A percentile compares a stretch with the other conserved stretches of the same genome.
These are phyloP conservation scores for Nannoperca australis DNA, from an alignment of 2,797 vertebrate genomes.

Conservation along the genomic window DNA sequence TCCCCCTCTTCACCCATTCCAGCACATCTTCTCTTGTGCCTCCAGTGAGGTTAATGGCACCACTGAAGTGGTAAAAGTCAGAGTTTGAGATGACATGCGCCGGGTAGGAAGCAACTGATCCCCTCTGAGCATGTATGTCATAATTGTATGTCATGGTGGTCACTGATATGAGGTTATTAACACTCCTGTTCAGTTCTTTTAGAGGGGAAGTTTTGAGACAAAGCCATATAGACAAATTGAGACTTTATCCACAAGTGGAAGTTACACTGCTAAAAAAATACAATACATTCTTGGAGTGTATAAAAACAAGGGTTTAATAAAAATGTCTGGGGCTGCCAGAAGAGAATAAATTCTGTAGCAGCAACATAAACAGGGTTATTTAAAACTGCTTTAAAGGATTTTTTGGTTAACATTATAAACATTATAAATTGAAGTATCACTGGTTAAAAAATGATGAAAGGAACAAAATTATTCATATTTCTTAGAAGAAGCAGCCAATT, in stretches of 20 bases:
- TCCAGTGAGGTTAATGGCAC: conserved; percentile 55
- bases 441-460: background rate
- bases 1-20: conserved; percentile 51
- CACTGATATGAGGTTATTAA: conserved; percentile 27
- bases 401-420: background rate
- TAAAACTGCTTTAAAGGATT: background rate
- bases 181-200: conserved; percentile 11
- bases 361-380: background rate
- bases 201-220: conserved; percentile 12
- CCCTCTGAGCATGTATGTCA: conserved; percentile 31
- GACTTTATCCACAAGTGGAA: background rate
- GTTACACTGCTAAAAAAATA: conserved; percentile 1
- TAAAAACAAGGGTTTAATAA: conserved; percentile 10
- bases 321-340: background rate
- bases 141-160: conserved; percentile 29
- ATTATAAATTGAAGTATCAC: conserved; percentile 25
- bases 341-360: background rate
- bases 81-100: conserved; percentile 22
- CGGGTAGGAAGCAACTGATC: conserved; percentile 14
- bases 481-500: conserved; percentile 27
- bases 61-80: conserved; percentile 45
- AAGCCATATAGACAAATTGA: conserved; percentile 7
- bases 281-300: conserved; percentile 1
- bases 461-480: conserved; percentile 26
- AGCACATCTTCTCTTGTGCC: conserved; percentile 56